Evolutionary conservation across 2,888 invertebrate genomes (phyloP), one percentile per base, ranked within the genome.

Genomic region (Stramonita haemastoma): DNA sequence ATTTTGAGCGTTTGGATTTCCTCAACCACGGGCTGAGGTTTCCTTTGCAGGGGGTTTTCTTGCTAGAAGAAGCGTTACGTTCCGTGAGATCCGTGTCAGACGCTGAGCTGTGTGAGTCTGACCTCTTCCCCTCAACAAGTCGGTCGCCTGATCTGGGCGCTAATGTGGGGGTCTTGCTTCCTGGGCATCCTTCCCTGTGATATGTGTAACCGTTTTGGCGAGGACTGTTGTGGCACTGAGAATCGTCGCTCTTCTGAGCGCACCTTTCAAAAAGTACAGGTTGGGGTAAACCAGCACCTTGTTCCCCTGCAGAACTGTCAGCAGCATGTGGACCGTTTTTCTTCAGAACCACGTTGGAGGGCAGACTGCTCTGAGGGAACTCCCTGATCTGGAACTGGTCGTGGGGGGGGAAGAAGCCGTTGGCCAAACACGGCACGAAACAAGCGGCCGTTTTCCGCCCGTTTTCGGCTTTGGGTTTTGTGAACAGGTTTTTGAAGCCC

Each of bases 331-430:
- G n/a, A 26, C 22, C 15, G 34, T 34, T 29, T 56, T 85, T 60
- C 19, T 86, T 70, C 26, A 34, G 5, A 57, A 84, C 29, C 2
- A 36, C 34, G 34, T 46, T 1, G 34, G 77, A 6, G 0, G 84
- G 85, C 29, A 92, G 56, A 66, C 94, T 94, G 87, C 94, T 94
- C 87, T 91, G 90, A 29, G 94, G 94, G 91, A 94, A 94, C 86
- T 94, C 92, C 81, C 94, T n/a, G 26, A 91, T 88, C 15, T 87
- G 89, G 85, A 91, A 91, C 29, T 89, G 88, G 17, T 60, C 88
- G 19, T 22, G 83, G 8, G 83, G 88, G 15, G n/a, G n/a, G n/a
- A n/a, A n/a, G n/a, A 66, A 81, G n/a, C 26, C 22, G 13, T 22
- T 26, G 15, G 26, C 36, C 1, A 70, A 22, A 66, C 88, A 88